These are phyloP conservation scores for Philopedon plagiatum DNA, from an alignment of 2,888 invertebrate genomes.

Conservation along the genomic window DNA sequence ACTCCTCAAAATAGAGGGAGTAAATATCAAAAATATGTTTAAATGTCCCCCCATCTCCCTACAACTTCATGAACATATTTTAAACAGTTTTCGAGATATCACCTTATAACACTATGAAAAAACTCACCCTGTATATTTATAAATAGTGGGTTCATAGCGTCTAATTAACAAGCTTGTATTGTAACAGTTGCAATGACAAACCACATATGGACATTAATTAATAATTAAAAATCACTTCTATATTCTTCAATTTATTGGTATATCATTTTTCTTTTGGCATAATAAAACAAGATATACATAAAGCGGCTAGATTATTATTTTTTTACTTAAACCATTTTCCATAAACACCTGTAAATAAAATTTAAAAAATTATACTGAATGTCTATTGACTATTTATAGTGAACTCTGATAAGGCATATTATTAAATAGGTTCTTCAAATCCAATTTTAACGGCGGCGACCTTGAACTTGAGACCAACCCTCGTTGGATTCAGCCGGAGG, in stretches of 20 bases:
- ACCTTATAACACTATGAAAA: too few relatives aligned
- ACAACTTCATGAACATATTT: too few relatives aligned
- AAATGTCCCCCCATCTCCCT: too few relatives aligned
- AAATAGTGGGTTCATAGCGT: too few relatives aligned
- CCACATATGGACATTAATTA: too few relatives aligned
- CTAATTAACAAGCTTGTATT: too few relatives aligned
- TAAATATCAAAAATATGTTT: too few relatives aligned
- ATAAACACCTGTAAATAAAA: slow-evolving; percentile 55
- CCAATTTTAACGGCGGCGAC: slow-evolving; percentile 55
- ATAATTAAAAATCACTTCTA: too few relatives aligned
- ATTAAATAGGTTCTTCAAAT: background rate
- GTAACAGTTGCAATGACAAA: too few relatives aligned
- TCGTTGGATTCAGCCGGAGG: slow-evolving; percentile 62
- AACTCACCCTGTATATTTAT: too few relatives aligned
- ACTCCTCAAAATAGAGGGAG: too few relatives aligned
- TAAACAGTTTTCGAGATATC: too few relatives aligned
- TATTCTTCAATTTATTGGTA: slow-evolving; percentile 22
- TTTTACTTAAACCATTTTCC: slow-evolving; percentile 56
- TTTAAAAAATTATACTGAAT: slow-evolving; percentile 13
- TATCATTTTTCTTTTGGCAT: slow-evolving; percentile 6
- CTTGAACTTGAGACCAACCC: slow-evolving; percentile 64
- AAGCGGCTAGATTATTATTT: slow-evolving; percentile 32
- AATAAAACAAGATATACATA: slow-evolving; percentile 38
- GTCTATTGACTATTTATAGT: slow-evolving; percentile 21
- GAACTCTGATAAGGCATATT: slow-evolving; percentile 29